Conservation (phyloP, 1,140 invertebrate species). For the Teleogryllus occipitalis region DNA sequence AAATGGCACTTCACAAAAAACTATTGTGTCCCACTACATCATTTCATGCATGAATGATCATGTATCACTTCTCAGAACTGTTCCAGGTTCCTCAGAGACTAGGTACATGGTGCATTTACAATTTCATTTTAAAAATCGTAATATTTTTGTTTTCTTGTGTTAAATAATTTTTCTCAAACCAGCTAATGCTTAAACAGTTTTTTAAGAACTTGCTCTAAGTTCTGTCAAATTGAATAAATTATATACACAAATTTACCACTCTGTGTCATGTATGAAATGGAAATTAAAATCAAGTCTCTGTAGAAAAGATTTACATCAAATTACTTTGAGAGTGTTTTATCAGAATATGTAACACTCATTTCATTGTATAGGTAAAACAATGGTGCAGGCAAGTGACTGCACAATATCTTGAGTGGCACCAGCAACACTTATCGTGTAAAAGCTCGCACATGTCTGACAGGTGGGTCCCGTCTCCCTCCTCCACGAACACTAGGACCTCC, state of each 20-base stretch:
- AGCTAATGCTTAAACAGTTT: not conserved
- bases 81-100: constrained; percentile 29
- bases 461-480: constrained; percentile 9
- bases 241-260: too few species aligned
- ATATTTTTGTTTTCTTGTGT: not conserved
- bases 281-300: too few species aligned
- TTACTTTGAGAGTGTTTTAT: not conserved
- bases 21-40: not conserved
- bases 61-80: not conserved
- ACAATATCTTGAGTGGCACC: not conserved
- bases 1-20: not conserved
- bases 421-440: constrained; percentile 18
- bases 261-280: too few species aligned
- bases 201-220: not conserved
- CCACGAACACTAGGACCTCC: constrained; percentile 15
- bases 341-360: not conserved
- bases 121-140: not conserved
- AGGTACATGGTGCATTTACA: constrained; percentile 32
- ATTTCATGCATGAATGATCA: not conserved
- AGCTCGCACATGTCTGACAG: constrained; percentile 12
- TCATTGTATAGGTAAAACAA: not conserved
- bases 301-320: not conserved
- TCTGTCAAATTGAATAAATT: too few species aligned
- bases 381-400: not conserved
- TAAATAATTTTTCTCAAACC: too few species aligned